Base-by-base conservation (phyloP, 2,113 vertebrate genomes). In the Petromus typicus region DNA sequence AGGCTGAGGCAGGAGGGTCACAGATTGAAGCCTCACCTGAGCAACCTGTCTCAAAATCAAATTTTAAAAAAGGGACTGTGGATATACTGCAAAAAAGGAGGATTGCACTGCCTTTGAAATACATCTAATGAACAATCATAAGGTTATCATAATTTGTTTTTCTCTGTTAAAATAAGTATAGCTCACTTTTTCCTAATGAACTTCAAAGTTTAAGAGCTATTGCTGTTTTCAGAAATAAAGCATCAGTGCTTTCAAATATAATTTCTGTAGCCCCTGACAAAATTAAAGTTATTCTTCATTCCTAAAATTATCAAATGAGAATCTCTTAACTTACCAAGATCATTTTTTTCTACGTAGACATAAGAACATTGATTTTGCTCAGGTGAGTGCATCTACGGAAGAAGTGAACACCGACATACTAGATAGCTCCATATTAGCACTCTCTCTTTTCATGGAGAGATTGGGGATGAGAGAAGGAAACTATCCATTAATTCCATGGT, bases 311-410 rank as follows among this genome's bases (percentile, higher is more conserved):
- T 22, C 40, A 88, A 81, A 57, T 30, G 94, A 48, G 82, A 7
- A 66, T 75, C 73, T 32, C 67, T 57, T 13, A 13, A 12, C 67
- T 71, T 83, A 81, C 22, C 6, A 76, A 85, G 56, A 87, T 84
- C 2, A 11, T 96, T 91, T 94, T 91, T 23, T 27, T 91, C 71
- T 11, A 92, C 51, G 34, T 57, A 63, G 14, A 71, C 9, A 61
- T 89, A 81, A 90, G 67, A 95, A 95, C 87, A 84, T 85, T 93
- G 59, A 75, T 84, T 73, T 86, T 22, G 67, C 66, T 80, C 54
- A 95, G 59, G 79, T 83, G 86, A 80, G 57, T 81, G 71, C 7
- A 48, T 90, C 48, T 85, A 1, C 64, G 56, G 48, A 94, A 80
- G 63, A 95, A 86, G 32, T 61, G 83, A 83, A 32, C 67, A 40